Evolutionary conservation across 2,113 vertebrate species (phyloP).

Genomic region (Merops nubicus): DNA sequence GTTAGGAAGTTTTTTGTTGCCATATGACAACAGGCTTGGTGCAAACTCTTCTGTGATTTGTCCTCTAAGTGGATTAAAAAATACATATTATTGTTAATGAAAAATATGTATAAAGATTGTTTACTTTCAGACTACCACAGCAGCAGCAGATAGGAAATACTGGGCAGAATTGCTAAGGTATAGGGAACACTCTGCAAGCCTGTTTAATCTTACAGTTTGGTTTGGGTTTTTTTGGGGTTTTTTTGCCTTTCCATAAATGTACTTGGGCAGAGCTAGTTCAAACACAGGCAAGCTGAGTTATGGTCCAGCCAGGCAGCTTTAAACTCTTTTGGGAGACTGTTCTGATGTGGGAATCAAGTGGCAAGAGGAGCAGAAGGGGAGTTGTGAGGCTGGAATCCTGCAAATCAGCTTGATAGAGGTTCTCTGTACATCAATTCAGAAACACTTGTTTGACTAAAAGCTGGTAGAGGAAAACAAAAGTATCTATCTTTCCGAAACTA

Average conservation of each 20-base stretch:
- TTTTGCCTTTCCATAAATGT: neutral
- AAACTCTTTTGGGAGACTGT: neutral
- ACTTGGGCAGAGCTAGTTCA: neutral
- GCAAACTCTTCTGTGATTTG: neutral
- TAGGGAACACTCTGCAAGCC: neutral
- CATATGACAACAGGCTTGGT: constrained; percentile 8
- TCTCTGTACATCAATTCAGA: neutral
- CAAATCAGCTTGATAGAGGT: neutral
- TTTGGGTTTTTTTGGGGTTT: too few relatives aligned
- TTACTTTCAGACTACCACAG: neutral
- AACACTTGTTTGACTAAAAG: neutral
- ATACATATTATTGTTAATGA: neutral
- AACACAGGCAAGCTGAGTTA: neutral
- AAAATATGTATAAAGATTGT: neutral
- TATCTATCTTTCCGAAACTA: neutral
- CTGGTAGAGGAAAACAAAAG: neutral
- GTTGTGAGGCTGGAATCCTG: neutral
- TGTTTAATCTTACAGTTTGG: neutral
- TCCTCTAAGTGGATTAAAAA: constrained; percentile 25
- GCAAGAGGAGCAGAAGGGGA: constrained; percentile 9
- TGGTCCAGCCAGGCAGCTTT: neutral
- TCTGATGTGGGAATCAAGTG: neutral
- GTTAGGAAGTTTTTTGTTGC: constrained; percentile 40
- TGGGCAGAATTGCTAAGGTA: neutral
- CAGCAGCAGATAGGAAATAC: neutral